Evolutionary conservation across 2,888 invertebrate species (phyloP), one percentile per base, ranked within the genome.

Genomic region (Chesias legatella): DNA sequence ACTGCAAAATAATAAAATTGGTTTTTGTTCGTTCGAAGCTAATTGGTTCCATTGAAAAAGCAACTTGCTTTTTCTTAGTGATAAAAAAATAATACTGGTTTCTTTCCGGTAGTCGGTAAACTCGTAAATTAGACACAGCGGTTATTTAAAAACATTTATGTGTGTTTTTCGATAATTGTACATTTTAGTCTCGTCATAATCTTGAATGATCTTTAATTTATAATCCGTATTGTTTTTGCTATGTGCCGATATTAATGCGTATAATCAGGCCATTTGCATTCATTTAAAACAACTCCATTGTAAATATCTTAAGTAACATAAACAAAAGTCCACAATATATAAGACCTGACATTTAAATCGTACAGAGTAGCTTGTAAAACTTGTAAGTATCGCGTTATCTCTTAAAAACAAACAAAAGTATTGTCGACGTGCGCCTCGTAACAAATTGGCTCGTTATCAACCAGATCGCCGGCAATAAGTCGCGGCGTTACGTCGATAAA

Each of bases 401-500:
- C 60, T 53, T 60, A 50, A 49, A 73, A 68, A 68, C 67, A 68
- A 73, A 64, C 63, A 66, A 65, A 66, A 73, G 48, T 52, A 41
- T 49, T 32, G 66, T 55, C 55, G 51, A 58, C 47, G 54, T 58
- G 54, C 55, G 57, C 56, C 52, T 55, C 53, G 46, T 76, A 78
- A 82, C 82, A 82, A 82, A 82, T 82, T 82, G 76, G 71, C 72
- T 76, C 70, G 76, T 79, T 83, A 83, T 82, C 82, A 70, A 56
- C 51, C 63, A n/a, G 67, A 81, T 81, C 82, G 64, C 58, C 57
- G 67, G 73, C 74, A 70, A 79, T 83, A 83, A 81, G 75, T 79
- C 71, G 73, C 63, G 51, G 67, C 65, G 69, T 70, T 71, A 73
- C 65, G 62, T 71, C 74, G 75, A 77, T 79, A 79, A 79, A 77